These are phyloP conservation scores for Sigmodon hispidus DNA, from an alignment of 2,113 vertebrate genomes.

Conservation along the genomic window DNA sequence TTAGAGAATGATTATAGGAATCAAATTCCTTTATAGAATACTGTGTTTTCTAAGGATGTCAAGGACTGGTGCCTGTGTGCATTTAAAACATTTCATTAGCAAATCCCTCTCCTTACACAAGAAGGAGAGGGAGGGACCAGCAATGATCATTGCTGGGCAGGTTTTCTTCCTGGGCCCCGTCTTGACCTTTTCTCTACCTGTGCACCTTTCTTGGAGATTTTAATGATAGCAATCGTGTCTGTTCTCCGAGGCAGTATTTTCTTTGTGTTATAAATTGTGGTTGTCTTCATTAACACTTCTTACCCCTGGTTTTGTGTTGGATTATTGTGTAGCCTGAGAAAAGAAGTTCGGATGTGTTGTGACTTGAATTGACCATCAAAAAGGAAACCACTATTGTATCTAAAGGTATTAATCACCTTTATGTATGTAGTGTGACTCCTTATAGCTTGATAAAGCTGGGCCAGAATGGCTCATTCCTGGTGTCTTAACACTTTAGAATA, in stretches of 20 bases:
- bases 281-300: slow-evolving; percentile 41
- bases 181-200: background rate
- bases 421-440: slow-evolving; percentile 23
- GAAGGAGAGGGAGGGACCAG: background rate
- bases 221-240: background rate
- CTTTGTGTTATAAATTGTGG: slow-evolving; percentile 45
- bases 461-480: slow-evolving; percentile 4
- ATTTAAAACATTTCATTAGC: slow-evolving; percentile 47
- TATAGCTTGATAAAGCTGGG: background rate
- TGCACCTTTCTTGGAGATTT: background rate
- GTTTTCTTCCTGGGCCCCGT: background rate
- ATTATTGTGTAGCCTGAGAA: slow-evolving; percentile 36
- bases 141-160: background rate
- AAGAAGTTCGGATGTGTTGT: background rate
- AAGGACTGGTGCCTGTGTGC: slow-evolving; percentile 5
- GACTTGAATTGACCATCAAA: slow-evolving; percentile 46
- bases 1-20: background rate
- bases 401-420: background rate
- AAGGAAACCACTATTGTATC: background rate
- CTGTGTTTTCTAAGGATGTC: slow-evolving; percentile 49
- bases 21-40: slow-evolving; percentile 46
- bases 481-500: slow-evolving; percentile 31
- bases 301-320: slow-evolving; percentile 43
- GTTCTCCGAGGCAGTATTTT: slow-evolving; percentile 49
- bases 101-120: background rate